Percentiles rank a stretch among this genome's conserved stretches.
Conservation (phyloP, 1,140 invertebrate species). For the Epicauta chinensis region DNA sequence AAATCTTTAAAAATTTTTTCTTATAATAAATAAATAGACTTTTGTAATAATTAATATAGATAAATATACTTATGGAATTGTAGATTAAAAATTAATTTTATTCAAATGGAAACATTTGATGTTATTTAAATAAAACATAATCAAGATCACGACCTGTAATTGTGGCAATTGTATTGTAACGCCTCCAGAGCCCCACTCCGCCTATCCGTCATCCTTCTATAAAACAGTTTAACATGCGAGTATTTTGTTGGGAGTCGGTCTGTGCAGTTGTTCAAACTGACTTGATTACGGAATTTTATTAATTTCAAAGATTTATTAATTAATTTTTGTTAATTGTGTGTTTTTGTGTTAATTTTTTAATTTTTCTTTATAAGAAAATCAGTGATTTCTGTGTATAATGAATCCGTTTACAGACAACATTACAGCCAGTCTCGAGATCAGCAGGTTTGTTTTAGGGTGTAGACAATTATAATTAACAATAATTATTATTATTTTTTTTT, state of each 20-base stretch:
- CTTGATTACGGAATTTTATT: too few relatives aligned
- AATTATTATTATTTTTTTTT: not conserved
- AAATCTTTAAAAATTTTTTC: too few relatives aligned
- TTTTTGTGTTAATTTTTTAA: conserved; percentile 7
- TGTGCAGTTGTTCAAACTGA: too few relatives aligned
- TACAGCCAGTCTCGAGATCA: conserved; percentile 34
- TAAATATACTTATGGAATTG: not conserved
- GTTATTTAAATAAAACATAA: conserved; percentile 5
- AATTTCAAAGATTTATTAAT: too few relatives aligned
- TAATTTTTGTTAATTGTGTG: conserved; percentile 4
- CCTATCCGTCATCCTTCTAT: conserved; percentile 17
- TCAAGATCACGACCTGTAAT: conserved; percentile 10
- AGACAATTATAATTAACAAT: too few relatives aligned
- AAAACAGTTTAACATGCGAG: conserved; percentile 15
- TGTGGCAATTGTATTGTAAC: not conserved
- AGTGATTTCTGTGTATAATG: conserved; percentile 16
- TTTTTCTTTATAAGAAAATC: conserved; percentile 2
- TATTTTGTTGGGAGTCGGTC: conserved; percentile 1
- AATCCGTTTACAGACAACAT: conserved; percentile 33
- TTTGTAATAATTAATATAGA: not conserved
- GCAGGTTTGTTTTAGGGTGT: conserved; percentile 24
- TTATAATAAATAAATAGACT: too few relatives aligned
- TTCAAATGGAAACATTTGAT: not conserved
- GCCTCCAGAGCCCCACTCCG: conserved; percentile 18
- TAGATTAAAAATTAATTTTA: not conserved